Evolutionary conservation across 2,888 invertebrate species (phyloP), one percentile per base, ranked within the genome.

Genomic region (Lapara coniferarum): DNA sequence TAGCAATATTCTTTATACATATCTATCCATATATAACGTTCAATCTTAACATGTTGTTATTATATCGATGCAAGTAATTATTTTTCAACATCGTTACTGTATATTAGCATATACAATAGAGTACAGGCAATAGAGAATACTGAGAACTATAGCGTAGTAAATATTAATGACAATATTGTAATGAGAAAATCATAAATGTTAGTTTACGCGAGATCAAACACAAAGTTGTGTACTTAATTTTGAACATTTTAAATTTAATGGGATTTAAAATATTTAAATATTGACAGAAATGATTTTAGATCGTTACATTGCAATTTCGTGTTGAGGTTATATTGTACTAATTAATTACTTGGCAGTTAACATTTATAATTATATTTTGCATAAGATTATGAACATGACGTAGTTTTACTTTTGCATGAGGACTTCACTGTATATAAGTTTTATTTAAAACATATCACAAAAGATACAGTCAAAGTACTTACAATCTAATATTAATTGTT

Each of bases 181-280:
- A 46, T 12, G 19, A 49, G 49, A 49, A 46, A 19, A 49, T 46
- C 16, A 63, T 63, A 63, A 63, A 63, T 63, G 63, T 63, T 19
- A 25, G 63, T 46, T 25, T 63, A 63, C 19, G 13, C 63, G 19
- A 63, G 46, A 63, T 63, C 19, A 25, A 46, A 46, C 19, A 63
- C 63, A 63, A 63, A 49, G 63, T 49, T 63, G 49, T 49, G 49
- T 63, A 46, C 49, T 49, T 49, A 63, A 63, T 63, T 16, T 8
- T 44, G 49, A 19, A 16, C 10, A 49, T 49, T 19, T 16, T 63
- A 7, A 14, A 19, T 19, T 49, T 49, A 19, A 49, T 19, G 46
- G 13, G 16, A 46, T 49, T 19, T 49, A 6, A 7, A 63, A 7
- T 57, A 30, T 57, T 57, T 3, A 19, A 55, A 16, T 55, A 55